Conservation (phyloP, 2,888 invertebrate genomes). For the Helobdella robusta region DNA sequence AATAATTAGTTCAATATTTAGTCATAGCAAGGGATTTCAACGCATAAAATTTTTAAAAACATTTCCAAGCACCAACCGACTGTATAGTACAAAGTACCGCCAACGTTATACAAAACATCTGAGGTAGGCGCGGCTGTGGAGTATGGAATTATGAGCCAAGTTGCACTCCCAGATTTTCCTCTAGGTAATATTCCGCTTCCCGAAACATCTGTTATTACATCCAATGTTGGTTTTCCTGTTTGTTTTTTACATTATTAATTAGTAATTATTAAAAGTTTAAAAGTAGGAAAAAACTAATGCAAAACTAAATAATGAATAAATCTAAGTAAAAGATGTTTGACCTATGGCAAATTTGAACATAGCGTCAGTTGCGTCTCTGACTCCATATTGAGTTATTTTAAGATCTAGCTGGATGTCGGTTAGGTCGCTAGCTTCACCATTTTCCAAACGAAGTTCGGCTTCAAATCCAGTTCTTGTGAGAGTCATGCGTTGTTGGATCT, state of each 20-base stretch:
- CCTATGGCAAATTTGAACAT: conserved; percentile 23
- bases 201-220: conserved; percentile 35
- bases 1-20: no score
- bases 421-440: conserved; percentile 26
- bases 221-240: conserved; percentile 33
- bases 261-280: neutral
- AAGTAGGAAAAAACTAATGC: no score
- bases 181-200: conserved; percentile 33
- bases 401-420: conserved; percentile 28
- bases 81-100: conserved; percentile 37
- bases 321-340: neutral
- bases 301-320: no score
- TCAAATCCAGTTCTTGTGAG: conserved; percentile 30
- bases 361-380: conserved; percentile 3
- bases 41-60: no score
- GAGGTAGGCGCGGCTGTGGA: conserved; percentile 35
- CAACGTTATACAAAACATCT: conserved; percentile 36
- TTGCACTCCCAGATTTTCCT: conserved; percentile 28
- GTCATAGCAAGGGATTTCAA: no score
- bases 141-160: conserved; percentile 39
- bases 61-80: no score
- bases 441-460: conserved; percentile 29
- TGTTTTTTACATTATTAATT: neutral
- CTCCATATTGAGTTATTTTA: conserved; percentile 17
- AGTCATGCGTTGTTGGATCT: conserved; percentile 28